Percentiles rank a stretch among this genome's conserved stretches.
phyloP scores from a whole-genome alignment of 2,797 vertebrate species.

The Hippopotamyrus pictus region DNA sequence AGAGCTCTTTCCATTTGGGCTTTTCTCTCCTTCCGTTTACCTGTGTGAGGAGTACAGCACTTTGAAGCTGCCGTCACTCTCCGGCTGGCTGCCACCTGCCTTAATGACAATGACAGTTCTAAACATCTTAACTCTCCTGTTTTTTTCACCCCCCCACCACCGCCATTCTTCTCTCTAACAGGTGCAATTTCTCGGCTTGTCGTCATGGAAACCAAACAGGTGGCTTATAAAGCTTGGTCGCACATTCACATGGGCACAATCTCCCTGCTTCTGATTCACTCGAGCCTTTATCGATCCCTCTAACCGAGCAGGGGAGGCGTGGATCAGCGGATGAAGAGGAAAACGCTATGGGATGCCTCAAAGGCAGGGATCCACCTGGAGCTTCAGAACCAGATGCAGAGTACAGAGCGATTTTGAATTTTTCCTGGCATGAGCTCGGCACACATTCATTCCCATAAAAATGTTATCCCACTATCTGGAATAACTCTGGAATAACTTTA shows the following conservation, averaged over 20 bases:
- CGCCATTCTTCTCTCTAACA: neutral
- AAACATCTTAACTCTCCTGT: neutral
- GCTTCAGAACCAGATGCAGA: too few species aligned
- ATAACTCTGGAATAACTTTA: neutral
- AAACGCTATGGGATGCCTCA: neutral
- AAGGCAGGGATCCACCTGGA: neutral
- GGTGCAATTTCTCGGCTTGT: neutral
- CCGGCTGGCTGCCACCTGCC: neutral
- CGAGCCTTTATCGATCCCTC: neutral
- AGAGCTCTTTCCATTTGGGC: neutral
- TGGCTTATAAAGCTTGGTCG: neutral
- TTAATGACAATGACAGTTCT: neutral
- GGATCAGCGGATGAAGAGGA: neutral
- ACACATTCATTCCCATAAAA: neutral
- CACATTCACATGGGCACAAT: neutral
- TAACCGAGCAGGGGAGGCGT: neutral
- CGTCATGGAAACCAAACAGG: slow-evolving; percentile 17
- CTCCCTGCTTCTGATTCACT: neutral
- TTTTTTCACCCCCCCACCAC: neutral
- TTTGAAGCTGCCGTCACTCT: neutral
- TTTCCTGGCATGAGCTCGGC: neutral
- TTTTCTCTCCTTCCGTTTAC: neutral
- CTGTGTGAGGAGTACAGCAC: neutral
- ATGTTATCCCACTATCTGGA: neutral
- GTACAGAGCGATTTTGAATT: neutral